Conservation (phyloP, 2,888 invertebrate species). For the Acholoe squamosa region DNA sequence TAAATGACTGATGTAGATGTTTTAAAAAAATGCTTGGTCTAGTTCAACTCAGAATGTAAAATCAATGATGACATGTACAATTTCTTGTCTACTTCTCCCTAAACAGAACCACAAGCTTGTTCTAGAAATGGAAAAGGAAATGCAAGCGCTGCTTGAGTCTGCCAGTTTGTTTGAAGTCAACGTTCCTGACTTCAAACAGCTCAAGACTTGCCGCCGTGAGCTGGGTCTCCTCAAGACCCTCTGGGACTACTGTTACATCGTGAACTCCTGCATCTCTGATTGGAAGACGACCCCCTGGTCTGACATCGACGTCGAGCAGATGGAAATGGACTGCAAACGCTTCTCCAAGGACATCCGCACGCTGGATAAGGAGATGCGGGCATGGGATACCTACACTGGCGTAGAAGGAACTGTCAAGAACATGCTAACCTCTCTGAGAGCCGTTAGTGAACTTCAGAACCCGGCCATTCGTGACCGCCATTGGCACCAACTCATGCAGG, state of each 20-base stretch:
- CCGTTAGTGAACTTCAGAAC: slow-evolving; percentile 97
- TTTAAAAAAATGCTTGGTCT: too few species aligned
- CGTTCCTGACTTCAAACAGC: slow-evolving; percentile 95
- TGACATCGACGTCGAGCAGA: slow-evolving; percentile 98
- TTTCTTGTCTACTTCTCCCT: slow-evolving; percentile 85
- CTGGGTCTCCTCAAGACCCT: slow-evolving; percentile 90
- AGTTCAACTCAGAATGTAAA: too few species aligned
- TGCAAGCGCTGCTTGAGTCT: slow-evolving; percentile 93
- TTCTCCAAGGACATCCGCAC: slow-evolving; percentile 90
- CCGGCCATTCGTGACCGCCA: slow-evolving; percentile 97
- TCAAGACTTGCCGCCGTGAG: slow-evolving; percentile 96
- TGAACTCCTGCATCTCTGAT: slow-evolving; percentile 94
- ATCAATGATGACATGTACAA: not conserved
- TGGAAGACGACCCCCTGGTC: slow-evolving; percentile 99
- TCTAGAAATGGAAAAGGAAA: slow-evolving; percentile 91
- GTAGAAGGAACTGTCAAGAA: slow-evolving; percentile 97
- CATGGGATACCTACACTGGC: slow-evolving; percentile 95
- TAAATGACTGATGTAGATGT: too few species aligned
- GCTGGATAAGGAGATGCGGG: slow-evolving; percentile 97
- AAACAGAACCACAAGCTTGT: slow-evolving; percentile 90
- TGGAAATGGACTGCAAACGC: slow-evolving; percentile 99
- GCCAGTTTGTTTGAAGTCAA: slow-evolving; percentile 97
- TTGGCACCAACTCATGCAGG: slow-evolving; percentile 98
- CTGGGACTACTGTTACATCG: slow-evolving; percentile 97
- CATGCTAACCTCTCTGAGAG: slow-evolving; percentile 96